Evolutionary conservation across 2,888 invertebrate species (phyloP), one percentile per base, ranked within the genome.

Genomic region (Pristionchus fissidentatus): DNA sequence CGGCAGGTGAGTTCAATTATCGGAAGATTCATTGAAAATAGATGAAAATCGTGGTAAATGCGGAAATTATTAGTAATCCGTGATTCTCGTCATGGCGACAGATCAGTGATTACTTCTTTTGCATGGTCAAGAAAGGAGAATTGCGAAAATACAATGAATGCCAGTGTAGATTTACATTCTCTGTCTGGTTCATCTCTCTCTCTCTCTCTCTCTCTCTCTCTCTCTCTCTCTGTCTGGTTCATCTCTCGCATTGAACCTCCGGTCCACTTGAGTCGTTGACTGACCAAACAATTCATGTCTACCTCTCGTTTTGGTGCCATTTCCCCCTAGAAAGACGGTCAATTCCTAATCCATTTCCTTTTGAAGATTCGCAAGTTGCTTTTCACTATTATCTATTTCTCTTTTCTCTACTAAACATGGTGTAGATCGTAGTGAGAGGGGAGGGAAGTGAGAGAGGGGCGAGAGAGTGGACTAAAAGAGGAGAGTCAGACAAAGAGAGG

Each of bases 371-470:
- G 55, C 41, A 26, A 46, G 43, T 73, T 73, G 43, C 19, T 73
- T 35, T 22, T 35, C 46, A n/a, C 43, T 73, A 19, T 46, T 46
- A 13, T 46, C 73, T 43, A 73, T 73, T 73, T 26, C 43, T 73
- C 46, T 43, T n/a, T 46, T 43, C 29, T 73, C 43, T 35, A 73
- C 46, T 32, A 73, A 7, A 46, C 43, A 73, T 73, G n/a, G 46
- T 46, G 46, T 26, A 29, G 73, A 73, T 10, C 26, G 73, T n/a
- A 73, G 73, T 43, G 73, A 73, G 46, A 43, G 73, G n/a, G 46
- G 1, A 73, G 73, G 43, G 29, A 73, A 73, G 66, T 46, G 73
- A 73, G 73, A 73, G 73, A 73, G 73, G 10, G 29, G 26, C 46
- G 5, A 73, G 73, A 73, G 73, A 73, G 73, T 73, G 43, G 41